Conservation (phyloP, 1,140 invertebrate genomes). For the Cherax destructor region DNA sequence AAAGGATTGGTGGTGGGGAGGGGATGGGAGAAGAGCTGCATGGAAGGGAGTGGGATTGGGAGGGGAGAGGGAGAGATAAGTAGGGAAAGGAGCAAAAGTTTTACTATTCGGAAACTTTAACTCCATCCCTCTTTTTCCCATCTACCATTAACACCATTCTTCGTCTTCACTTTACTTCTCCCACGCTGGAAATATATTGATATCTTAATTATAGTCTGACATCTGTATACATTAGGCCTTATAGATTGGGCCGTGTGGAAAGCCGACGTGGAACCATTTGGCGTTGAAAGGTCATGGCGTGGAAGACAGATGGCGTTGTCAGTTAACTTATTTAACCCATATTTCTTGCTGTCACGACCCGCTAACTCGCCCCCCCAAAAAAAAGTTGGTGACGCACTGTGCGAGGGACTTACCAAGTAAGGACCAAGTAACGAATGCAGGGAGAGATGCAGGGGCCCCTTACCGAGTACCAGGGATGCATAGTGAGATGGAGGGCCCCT, state of each 20-base stretch:
- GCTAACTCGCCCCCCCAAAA: constrained; percentile 16
- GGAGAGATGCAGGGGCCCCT: neutral
- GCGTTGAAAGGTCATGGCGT: constrained; percentile 54
- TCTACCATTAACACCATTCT: neutral
- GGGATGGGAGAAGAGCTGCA: no score
- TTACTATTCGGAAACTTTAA: neutral
- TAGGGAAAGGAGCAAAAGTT: no score
- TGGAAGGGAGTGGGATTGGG: no score
- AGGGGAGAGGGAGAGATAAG: no score
- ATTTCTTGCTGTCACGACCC: constrained; percentile 62
- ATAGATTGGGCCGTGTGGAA: constrained; percentile 50
- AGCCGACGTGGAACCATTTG: constrained; percentile 41
- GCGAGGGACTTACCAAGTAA: neutral
- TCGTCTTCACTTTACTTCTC: neutral
- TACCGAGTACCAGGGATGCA: neutral
- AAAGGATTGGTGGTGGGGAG: no score
- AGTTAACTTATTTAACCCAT: constrained; percentile 60
- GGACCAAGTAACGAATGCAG: neutral
- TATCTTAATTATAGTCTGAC: constrained; percentile 51
- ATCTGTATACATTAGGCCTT: constrained; percentile 53
- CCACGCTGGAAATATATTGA: neutral
- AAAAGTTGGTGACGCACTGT: constrained; percentile 33
- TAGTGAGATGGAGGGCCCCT: neutral
- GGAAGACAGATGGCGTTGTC: constrained; percentile 52
- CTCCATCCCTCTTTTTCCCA: no score